Evolutionary conservation across 2,797 vertebrate species (phyloP), one percentile per base, ranked within the genome.

Genomic region (Apodemus agrarius): DNA sequence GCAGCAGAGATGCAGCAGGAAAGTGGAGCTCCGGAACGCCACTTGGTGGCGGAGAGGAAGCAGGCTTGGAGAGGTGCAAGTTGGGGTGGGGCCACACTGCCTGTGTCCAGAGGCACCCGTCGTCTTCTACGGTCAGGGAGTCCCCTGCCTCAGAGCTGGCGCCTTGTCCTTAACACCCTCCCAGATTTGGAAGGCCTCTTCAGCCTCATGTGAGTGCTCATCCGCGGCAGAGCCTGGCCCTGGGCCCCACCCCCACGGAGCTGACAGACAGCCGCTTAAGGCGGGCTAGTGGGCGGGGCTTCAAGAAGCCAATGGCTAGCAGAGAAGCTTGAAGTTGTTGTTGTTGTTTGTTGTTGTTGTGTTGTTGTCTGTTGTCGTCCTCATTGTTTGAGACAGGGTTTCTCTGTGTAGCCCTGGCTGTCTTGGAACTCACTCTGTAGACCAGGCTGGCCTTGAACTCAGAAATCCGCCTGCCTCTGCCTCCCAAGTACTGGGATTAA

Each of bases 161-260:
- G 2, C 54, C 21, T 96, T 40, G 26, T 92, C 99, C 99, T 99
- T 99, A 99, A 98, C 98, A 2, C 6, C 72, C 6, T 1, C 91
- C 43, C 97, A 99, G 99, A 99, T 98, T 98, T 99, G 89, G 99
- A 99, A 97, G 99, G 99, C 92, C 99, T 99, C 89, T 99, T 99
- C 88, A 99, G 98, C 97, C 99, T 99, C 67, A 99, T 99, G 72
- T 37, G 6, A 82, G 80, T 90, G 34, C 16, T 31, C 43, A 8
- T 49, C 61, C 19, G 2, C 9, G 16, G 19, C 34, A 49, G 61
- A 11, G 29, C 57, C 4, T 49, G 61, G 54, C 43, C 78, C 78
- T 81, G 65, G 84, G 54, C 13, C 43, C 13, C 26, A 34, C 67
- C 19, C 5, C 43, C 13, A 24, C 49, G 74, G 43, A 22, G 22